Base-by-base conservation (phyloP, 2,113 vertebrate genomes). In the Corythornis madagascariensis region DNA sequence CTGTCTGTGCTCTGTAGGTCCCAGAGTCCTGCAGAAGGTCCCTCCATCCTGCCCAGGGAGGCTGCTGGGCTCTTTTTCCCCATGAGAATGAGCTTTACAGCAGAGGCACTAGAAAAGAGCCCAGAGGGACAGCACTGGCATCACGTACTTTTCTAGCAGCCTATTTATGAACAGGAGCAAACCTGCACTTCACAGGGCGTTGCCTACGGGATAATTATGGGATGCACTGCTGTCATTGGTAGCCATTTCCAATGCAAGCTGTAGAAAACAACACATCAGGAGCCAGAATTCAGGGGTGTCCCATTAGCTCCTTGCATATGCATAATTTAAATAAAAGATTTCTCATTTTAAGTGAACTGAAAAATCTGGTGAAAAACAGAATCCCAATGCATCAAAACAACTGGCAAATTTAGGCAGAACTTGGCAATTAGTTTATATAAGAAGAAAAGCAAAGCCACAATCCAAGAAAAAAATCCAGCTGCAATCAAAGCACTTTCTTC, bases 71-170 rank as follows among this genome's bases (percentile, higher is more conserved):
- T 38, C 42, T 61, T 55, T 53, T 6, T 38, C 38, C 11, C 50
- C 18, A 1, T 8, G n/a, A 28, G 43, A 8, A 67, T 2, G 11
- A 21, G 60, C 65, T 1, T 1, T 6, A 26, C 22, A 75, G 59
- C 28, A 45, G n/a, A 50, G 22, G 38, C 29, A 21, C 16, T n/a
- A 38, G 63, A 63, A 24, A 16, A 17, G 71, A 71, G 47, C 31
- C 60, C 65, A 31, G 33, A 24, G 66, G 48, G 56, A 2, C 16
- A 25, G 43, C 0, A 0, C 19, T 24, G 87, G 26, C 55, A 13
- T 6, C 0, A 0, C 2, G 2, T 0, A 1, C 3, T 50, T 72
- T 42, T 13, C 56, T 35, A 38, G 43, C 66, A 56, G 61, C n/a
- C 53, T n/a, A 4, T 50, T 25, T 65, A 20, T 2, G 10, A 73